Evolutionary conservation across 2,797 vertebrate species (phyloP).

Genomic region (Smutsia gigantea): DNA sequence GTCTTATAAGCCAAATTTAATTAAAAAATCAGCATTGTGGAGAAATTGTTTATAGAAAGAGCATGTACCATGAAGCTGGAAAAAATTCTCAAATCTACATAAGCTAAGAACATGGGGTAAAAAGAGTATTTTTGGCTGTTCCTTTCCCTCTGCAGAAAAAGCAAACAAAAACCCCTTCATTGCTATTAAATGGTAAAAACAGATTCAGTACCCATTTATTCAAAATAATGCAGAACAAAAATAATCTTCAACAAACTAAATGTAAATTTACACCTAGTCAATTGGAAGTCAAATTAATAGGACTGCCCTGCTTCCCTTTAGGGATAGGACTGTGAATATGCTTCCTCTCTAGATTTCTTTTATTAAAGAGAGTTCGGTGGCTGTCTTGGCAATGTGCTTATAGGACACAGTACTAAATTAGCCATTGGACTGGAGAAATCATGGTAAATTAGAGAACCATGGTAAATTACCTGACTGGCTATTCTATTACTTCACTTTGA

Average conservation of each 20-base stretch:
- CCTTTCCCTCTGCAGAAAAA: background rate
- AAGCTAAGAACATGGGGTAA: conserved; percentile 36
- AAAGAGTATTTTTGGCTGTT: conserved; percentile 31
- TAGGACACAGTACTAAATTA: background rate
- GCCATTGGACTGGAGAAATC: background rate
- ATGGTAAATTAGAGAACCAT: background rate
- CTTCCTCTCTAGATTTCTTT: background rate
- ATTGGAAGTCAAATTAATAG: conserved; percentile 63
- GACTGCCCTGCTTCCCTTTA: background rate
- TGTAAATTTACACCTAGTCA: conserved; percentile 1
- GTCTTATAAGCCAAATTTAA: conserved; percentile 53
- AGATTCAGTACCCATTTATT: background rate
- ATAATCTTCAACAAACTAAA: conserved; percentile 8
- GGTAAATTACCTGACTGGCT: conserved; percentile 3
- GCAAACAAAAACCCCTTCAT: conserved; percentile 20
- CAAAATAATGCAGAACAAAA: conserved; percentile 33
- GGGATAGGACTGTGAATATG: background rate
- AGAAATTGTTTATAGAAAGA: conserved; percentile 54
- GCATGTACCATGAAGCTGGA: conserved; percentile 4
- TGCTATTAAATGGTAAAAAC: background rate
- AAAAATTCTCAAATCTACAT: conserved; percentile 52
- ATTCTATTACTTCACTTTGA: conserved; percentile 17
- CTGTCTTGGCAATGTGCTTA: background rate
- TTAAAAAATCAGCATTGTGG: conserved; percentile 9
- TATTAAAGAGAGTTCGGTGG: conserved; percentile 2